Conservation (phyloP, 2,888 invertebrate species). For the Eristalis arbustorum region DNA sequence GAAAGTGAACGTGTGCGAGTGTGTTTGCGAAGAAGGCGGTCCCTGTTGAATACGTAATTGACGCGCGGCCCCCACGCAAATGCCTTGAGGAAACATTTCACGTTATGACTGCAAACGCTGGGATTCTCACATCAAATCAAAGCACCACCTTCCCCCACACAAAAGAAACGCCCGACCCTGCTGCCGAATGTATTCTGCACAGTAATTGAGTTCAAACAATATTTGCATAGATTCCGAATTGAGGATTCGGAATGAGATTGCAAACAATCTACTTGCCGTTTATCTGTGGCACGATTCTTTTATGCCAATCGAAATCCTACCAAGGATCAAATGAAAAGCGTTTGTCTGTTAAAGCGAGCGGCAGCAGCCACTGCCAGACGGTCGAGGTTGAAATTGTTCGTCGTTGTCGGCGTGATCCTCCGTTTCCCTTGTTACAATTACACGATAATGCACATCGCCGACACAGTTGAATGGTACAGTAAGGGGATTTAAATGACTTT, state of each 20-base stretch:
- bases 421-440: background rate
- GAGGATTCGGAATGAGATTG: conserved; percentile 34
- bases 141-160: background rate
- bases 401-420: too few relatives aligned
- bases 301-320: conserved; percentile 2
- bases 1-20: background rate
- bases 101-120: background rate
- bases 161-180: background rate
- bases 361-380: background rate
- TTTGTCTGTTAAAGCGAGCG: too few relatives aligned
- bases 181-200: background rate
- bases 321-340: conserved; percentile 13
- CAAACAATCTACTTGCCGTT: conserved; percentile 31
- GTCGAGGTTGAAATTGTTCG: background rate
- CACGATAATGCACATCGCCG: conserved; percentile 17
- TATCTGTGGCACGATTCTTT: background rate
- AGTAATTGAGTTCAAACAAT: conserved; percentile 17
- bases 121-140: background rate
- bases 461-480: conserved; percentile 19
- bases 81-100: background rate
- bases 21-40: background rate
- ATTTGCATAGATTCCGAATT: conserved; percentile 53
- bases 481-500: conserved; percentile 51
- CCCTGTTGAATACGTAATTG: background rate
- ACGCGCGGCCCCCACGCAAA: background rate